A percentile compares a stretch with the other conserved stretches of the same genome.
These are phyloP conservation scores for Trissoscelio sp. DNA, from an alignment of 2,888 invertebrate genomes.

Conservation along the genomic window DNA sequence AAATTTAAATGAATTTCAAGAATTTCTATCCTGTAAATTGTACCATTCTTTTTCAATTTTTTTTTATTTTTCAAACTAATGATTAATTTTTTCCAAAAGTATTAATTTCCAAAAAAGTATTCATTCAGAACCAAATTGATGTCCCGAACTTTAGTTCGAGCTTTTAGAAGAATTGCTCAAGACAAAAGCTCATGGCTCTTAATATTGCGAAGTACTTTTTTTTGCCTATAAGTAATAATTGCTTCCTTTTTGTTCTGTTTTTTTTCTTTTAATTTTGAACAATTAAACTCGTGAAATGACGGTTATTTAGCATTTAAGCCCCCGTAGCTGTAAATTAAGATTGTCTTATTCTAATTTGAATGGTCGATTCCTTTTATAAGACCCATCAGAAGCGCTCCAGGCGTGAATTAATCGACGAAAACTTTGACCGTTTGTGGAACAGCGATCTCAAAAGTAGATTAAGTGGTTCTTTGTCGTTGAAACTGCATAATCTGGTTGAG, in stretches of 20 bases:
- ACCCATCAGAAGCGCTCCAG: background rate
- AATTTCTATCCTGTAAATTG: too few species aligned
- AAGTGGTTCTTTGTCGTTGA: slow-evolving; percentile 30
- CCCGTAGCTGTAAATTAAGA: slow-evolving; percentile 10
- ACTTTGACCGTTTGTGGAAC: slow-evolving; percentile 36
- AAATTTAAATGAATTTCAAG: too few species aligned
- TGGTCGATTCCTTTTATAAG: slow-evolving; percentile 21
- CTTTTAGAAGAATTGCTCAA: slow-evolving; percentile 30
- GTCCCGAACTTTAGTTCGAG: slow-evolving; percentile 9
- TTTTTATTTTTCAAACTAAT: too few species aligned
- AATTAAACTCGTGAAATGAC: slow-evolving; percentile 4
- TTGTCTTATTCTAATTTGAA: slow-evolving; percentile 21
- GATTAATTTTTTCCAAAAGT: background rate
- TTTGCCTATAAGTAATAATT: slow-evolving; percentile 3
- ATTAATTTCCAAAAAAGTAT: background rate
- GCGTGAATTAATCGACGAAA: slow-evolving; percentile 41
- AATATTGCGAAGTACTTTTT: slow-evolving; percentile 7
- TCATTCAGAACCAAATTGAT: slow-evolving; percentile 8
- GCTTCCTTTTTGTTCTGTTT: background rate
- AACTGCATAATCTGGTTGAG: slow-evolving; percentile 34
- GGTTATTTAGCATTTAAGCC: background rate
- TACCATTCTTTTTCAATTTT: background rate
- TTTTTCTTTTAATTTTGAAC: background rate
- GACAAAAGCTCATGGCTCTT: slow-evolving; percentile 20
- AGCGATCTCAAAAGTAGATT: slow-evolving; percentile 39